Conservation (phyloP, 2,888 invertebrate genomes). For the Gari tellinella region DNA sequence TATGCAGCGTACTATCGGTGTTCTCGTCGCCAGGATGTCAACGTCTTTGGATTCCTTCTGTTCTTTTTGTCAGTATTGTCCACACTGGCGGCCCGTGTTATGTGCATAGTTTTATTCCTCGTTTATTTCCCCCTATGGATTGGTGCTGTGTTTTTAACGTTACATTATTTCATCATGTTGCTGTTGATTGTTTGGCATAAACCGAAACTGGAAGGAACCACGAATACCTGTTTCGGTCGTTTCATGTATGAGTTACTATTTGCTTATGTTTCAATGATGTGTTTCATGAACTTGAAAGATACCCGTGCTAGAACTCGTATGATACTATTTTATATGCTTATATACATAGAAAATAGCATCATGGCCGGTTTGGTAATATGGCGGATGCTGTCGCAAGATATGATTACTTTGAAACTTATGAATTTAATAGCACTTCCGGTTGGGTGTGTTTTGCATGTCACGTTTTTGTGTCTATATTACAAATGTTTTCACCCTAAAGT, state of each 20-base stretch:
- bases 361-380: conserved; percentile 14
- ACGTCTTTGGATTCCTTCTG: conserved; percentile 11
- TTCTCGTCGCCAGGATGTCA: conserved; percentile 26
- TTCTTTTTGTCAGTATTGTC: conserved; percentile 25
- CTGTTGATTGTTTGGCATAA: conserved; percentile 32
- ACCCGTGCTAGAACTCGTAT: conserved; percentile 11
- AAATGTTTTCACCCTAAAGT: conserved; percentile 27
- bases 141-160: neutral
- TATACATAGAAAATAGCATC: conserved; percentile 30
- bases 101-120: conserved; percentile 25
- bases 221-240: conserved; percentile 2
- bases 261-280: conserved; percentile 29
- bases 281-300: conserved; percentile 32
- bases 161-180: conserved; percentile 21
- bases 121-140: conserved; percentile 22
- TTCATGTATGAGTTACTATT: conserved; percentile 34
- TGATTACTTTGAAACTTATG: neutral
- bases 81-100: conserved; percentile 23
- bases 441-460: conserved; percentile 20
- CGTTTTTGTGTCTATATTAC: conserved; percentile 16
- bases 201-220: conserved; percentile 29
- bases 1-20: conserved; percentile 38
- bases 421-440: conserved; percentile 25
- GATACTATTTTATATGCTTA: conserved; percentile 23
- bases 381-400: neutral